Conservation (phyloP, 2,797 vertebrate species). For the Echeneis naucrates region DNA sequence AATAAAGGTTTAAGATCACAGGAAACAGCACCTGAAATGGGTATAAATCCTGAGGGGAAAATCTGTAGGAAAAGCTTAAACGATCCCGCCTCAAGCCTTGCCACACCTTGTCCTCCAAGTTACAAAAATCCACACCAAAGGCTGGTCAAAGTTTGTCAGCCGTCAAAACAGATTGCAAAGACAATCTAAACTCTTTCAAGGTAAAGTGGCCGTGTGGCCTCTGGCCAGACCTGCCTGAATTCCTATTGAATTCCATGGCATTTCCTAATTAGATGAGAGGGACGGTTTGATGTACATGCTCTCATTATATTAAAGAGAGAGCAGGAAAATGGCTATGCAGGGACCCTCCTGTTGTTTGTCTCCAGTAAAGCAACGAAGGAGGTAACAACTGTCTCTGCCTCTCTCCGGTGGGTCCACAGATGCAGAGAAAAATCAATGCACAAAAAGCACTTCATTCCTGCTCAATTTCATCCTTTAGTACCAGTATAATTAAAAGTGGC, state of each 20-base stretch:
- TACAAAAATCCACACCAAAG: conserved; percentile 32
- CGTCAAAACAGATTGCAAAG: conserved; percentile 61
- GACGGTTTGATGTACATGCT: conserved; percentile 58
- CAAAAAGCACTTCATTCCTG: conserved; percentile 79
- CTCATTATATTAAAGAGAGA: conserved; percentile 62
- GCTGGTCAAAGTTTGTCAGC: conserved; percentile 54
- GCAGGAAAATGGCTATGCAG: conserved; percentile 6
- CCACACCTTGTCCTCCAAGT: conserved; percentile 43
- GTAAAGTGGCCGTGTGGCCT: conserved; percentile 69
- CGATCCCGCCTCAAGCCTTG: conserved; percentile 18
- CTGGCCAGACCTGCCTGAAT: conserved; percentile 53
- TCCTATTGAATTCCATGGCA: conserved; percentile 49
- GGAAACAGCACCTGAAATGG: conserved; percentile 42
- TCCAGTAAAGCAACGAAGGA: conserved; percentile 61
- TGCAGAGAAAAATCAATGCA: conserved; percentile 76
- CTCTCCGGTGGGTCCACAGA: conserved; percentile 49
- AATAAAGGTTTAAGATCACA: conserved; percentile 61
- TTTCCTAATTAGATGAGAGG: conserved; percentile 71
- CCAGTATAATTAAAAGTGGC: conserved; percentile 81
- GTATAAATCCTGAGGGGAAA: conserved; percentile 31
- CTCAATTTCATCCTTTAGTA: conserved; percentile 80
- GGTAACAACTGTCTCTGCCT: conserved; percentile 59
- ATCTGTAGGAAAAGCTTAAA: conserved; percentile 25
- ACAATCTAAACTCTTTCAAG: conserved; percentile 56
- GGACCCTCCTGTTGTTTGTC: conserved; percentile 43